These are phyloP conservation scores for Sylvilagus bachmani DNA, from an alignment of 2,113 vertebrate genomes.

Conservation along the genomic window DNA sequence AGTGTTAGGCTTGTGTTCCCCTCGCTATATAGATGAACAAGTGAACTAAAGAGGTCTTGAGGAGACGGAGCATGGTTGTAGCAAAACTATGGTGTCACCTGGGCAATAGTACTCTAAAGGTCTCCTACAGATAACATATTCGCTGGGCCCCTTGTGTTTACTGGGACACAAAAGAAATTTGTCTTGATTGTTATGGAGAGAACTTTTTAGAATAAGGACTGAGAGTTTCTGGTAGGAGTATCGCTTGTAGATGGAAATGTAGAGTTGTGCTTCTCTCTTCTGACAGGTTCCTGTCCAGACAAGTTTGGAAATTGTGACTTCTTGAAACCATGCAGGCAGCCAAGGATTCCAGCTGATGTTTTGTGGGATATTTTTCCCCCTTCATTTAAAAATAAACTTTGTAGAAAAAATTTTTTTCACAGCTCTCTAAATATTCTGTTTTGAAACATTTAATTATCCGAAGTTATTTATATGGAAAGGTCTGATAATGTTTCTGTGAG, in stretches of 20 bases:
- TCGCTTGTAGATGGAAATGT: not conserved
- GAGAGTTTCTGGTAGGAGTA: not conserved
- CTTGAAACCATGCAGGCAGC: slow-evolving; percentile 47
- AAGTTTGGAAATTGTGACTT: slow-evolving; percentile 73
- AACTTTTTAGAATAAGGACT: not conserved
- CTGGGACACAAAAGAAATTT: not conserved
- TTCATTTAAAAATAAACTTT: slow-evolving; percentile 82
- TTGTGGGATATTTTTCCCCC: not conserved
- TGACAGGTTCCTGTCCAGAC: slow-evolving; percentile 46
- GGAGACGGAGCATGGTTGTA: not conserved
- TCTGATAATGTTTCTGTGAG: slow-evolving; percentile 80
- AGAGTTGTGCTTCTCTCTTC: not conserved
- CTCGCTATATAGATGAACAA: not conserved
- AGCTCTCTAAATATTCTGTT: slow-evolving; percentile 81
- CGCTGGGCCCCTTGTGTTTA: not conserved
- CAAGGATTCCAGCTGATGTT: slow-evolving; percentile 76
- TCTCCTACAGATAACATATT: not conserved
- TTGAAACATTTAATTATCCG: slow-evolving; percentile 83
- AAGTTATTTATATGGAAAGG: slow-evolving; percentile 80
- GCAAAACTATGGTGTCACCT: not conserved
- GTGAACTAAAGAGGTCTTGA: not conserved
- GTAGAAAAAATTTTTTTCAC: slow-evolving; percentile 53
- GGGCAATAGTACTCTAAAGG: not conserved
- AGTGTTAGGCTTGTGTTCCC: not conserved
- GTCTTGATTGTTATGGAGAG: not conserved